Conservation (phyloP, 2,113 vertebrate genomes). For the Sigmodon hispidus region DNA sequence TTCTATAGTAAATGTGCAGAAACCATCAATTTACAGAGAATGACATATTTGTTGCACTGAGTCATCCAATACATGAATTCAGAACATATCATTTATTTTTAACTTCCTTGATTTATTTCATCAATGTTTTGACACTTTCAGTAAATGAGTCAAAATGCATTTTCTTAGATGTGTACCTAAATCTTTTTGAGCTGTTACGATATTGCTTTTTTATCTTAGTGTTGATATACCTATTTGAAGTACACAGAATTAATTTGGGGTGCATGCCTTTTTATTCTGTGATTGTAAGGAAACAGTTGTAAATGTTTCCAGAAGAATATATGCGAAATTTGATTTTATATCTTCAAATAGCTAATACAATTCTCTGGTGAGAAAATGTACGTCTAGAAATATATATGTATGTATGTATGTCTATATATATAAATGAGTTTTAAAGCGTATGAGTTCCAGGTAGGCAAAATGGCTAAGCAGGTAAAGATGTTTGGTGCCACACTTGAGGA, state of each 20-base stretch:
- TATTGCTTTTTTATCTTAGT: background rate
- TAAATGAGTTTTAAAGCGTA: background rate
- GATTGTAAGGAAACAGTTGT: background rate
- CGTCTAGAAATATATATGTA: background rate
- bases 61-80: background rate
- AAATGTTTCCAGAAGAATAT: background rate
- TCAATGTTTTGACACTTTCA: background rate
- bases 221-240: background rate
- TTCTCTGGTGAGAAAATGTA: background rate
- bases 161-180: background rate
- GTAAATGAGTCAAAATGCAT: background rate
- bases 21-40: background rate
- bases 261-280: background rate
- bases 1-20: background rate
- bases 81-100: background rate
- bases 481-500: background rate
- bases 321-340: background rate
- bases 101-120: background rate
- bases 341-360: background rate
- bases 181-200: background rate
- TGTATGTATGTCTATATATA: too few relatives aligned
- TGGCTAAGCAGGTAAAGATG: background rate
- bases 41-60: background rate
- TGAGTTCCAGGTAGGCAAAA: background rate
- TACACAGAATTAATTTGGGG: background rate